These are phyloP conservation scores for Drosophila robusta DNA, from an alignment of 2,888 invertebrate genomes.

Conservation along the genomic window DNA sequence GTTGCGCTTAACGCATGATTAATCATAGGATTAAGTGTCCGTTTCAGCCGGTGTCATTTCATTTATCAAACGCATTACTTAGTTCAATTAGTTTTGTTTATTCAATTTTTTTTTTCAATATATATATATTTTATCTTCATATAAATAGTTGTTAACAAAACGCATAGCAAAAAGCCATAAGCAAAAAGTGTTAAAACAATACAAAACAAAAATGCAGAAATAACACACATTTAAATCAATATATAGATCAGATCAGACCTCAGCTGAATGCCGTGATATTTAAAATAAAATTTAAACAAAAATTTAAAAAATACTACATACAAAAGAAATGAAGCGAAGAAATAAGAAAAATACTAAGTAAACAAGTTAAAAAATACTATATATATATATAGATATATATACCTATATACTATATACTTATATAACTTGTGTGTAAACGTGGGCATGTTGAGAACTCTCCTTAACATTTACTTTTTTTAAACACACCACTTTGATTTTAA, in stretches of 20 bases:
- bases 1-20: not conserved
- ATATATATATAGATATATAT: slow-evolving; percentile 16
- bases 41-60: slow-evolving; percentile 35
- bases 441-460: slow-evolving; percentile 31
- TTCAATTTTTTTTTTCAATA: not conserved
- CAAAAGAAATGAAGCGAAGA: slow-evolving; percentile 11
- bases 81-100: slow-evolving; percentile 41
- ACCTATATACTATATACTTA: slow-evolving; percentile 14
- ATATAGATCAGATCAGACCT: slow-evolving; percentile 81
- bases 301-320: slow-evolving; percentile 2
- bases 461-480: slow-evolving; percentile 15
- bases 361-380: slow-evolving; percentile 20
- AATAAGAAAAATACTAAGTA: slow-evolving; percentile 16
- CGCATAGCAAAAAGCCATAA: slow-evolving; percentile 45
- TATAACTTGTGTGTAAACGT: slow-evolving; percentile 16
- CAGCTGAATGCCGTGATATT: slow-evolving; percentile 85
- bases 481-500: slow-evolving; percentile 1
- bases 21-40: slow-evolving; percentile 22
- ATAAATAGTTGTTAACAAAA: slow-evolving; percentile 27
- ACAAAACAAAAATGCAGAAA: slow-evolving; percentile 34
- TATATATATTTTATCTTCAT: slow-evolving; percentile 6
- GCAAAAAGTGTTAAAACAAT: slow-evolving; percentile 24
- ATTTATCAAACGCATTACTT: slow-evolving; percentile 23
- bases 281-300: slow-evolving; percentile 73
- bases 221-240: slow-evolving; percentile 47